phyloP scores from a whole-genome alignment of 2,888 invertebrate genomes.

The Pterostichus niger region DNA sequence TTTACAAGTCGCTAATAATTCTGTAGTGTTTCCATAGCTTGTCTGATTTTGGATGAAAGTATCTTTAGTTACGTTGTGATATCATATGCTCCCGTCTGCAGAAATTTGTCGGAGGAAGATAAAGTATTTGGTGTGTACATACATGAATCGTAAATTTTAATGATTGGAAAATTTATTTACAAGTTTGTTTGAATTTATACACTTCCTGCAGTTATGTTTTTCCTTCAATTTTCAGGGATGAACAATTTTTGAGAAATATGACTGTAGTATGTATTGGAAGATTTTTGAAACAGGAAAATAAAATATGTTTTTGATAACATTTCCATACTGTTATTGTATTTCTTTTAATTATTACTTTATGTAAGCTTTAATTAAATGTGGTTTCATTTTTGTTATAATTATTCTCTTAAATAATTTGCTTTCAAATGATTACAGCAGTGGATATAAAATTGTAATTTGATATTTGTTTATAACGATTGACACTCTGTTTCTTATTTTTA shows the following conservation, averaged over 20 bases:
- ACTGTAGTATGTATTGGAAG: slow-evolving; percentile 66
- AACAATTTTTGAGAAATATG: slow-evolving; percentile 63
- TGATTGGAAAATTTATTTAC: slow-evolving; percentile 42
- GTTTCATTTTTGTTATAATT: slow-evolving; percentile 33
- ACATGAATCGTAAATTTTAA: slow-evolving; percentile 49
- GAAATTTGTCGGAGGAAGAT: slow-evolving; percentile 36
- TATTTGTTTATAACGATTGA: slow-evolving; percentile 29
- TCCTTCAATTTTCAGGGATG: slow-evolving; percentile 60
- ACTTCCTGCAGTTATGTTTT: slow-evolving; percentile 58
- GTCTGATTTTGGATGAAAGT: slow-evolving; percentile 59
- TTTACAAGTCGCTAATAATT: slow-evolving; percentile 65
- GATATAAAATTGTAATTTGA: slow-evolving; percentile 17
- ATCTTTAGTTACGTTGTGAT: slow-evolving; percentile 62
- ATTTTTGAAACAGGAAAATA: slow-evolving; percentile 65
- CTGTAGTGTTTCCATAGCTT: slow-evolving; percentile 65
- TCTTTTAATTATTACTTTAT: slow-evolving; percentile 40
- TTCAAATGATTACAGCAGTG: not conserved
- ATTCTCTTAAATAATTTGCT: slow-evolving; percentile 7
- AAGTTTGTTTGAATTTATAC: slow-evolving; percentile 37
- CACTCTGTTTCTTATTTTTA: slow-evolving; percentile 9
- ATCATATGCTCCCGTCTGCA: slow-evolving; percentile 52
- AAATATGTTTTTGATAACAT: slow-evolving; percentile 67
- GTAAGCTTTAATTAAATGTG: slow-evolving; percentile 49
- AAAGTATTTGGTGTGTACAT: slow-evolving; percentile 59
- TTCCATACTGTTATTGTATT: slow-evolving; percentile 62